A percentile compares a stretch with the other conserved stretches of the same genome.
These are phyloP conservation scores for Mormyrops boulengeri DNA, from an alignment of 2,797 vertebrate genomes.

Conservation along the genomic window DNA sequence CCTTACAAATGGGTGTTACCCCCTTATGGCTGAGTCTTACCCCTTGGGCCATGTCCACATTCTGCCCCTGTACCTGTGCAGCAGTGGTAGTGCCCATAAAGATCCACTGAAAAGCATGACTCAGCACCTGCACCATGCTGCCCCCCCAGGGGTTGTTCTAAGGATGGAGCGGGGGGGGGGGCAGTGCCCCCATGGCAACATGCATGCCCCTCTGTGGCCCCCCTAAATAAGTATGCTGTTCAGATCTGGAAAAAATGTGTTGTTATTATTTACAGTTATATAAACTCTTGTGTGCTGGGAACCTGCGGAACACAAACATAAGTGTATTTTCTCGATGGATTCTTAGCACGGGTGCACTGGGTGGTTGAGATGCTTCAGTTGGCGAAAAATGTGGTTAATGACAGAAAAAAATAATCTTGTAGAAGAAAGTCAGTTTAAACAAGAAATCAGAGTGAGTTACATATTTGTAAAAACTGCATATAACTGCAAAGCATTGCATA, in stretches of 20 bases:
- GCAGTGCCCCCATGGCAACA: too few species aligned
- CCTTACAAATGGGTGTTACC: not conserved
- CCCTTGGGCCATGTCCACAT: not conserved
- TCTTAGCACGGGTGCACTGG: not conserved
- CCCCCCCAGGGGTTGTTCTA: not conserved
- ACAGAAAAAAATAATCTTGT: not conserved
- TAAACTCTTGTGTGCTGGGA: not conserved
- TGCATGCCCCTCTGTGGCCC: not conserved
- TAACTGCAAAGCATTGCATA: not conserved
- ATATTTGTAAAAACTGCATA: not conserved
- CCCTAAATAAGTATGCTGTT: not conserved
- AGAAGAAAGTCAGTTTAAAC: not conserved
- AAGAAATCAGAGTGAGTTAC: not conserved
- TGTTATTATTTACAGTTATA: not conserved
- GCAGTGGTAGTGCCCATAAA: not conserved
- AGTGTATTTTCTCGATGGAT: not conserved
- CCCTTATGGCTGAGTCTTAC: not conserved
- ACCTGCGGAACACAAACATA: not conserved
- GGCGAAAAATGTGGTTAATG: not conserved
- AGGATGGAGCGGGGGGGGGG: not conserved
- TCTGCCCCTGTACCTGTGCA: not conserved
- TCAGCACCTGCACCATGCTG: not conserved
- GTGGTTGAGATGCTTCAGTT: not conserved
- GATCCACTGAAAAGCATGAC: not conserved
- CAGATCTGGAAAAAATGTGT: not conserved